Evolutionary conservation across 1,140 invertebrate genomes (phyloP), one percentile per base, ranked within the genome.

Genomic region (Apis cerana): DNA sequence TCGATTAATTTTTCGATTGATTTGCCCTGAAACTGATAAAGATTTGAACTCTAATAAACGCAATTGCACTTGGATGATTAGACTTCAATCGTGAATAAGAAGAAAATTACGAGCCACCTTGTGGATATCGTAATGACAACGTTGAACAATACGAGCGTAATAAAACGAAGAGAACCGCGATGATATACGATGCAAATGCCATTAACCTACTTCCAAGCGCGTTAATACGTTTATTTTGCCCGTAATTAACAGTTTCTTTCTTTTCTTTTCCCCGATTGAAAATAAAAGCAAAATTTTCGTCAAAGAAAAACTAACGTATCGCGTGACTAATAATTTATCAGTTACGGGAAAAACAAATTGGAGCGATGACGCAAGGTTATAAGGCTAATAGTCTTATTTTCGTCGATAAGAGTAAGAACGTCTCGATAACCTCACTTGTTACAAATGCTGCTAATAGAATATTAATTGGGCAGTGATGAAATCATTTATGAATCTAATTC

Each of bases 111-210:
- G 48, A 27, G 50, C 50, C 33, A 54, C 48, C 43, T 75, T 75
- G 54, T 59, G 23, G 65, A 8, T 11, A 13, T 64, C 61, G 74
- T 54, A 64, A 75, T 21, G 61, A n/a, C 74, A 52, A 61, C 23
- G 74, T 75, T 75, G 33, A 19, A 62, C 74, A 75, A 64, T 33
- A 23, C 61, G 21, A 75, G n/a, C 12, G 11, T 23, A 75, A 75
- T 54, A 75, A 75, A 62, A 64, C 43, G 43, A 62, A 17, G 23
- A 75, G 65, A 50, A 33, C 74, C n/a, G 56, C 48, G 23, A 52
- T 64, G 61, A 75, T 75, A 33, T 64, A 64, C 48, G 61, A 52
- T 1, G n/a, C 61, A 19, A 27, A 19, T 62, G 43, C 23, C 64
- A 75, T 75, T 65, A 75, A 75, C 61, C 58, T 23, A 62, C n/a